phyloP scores from a whole-genome alignment of 2,888 invertebrate species.

The Pristionchus maxplancki region DNA sequence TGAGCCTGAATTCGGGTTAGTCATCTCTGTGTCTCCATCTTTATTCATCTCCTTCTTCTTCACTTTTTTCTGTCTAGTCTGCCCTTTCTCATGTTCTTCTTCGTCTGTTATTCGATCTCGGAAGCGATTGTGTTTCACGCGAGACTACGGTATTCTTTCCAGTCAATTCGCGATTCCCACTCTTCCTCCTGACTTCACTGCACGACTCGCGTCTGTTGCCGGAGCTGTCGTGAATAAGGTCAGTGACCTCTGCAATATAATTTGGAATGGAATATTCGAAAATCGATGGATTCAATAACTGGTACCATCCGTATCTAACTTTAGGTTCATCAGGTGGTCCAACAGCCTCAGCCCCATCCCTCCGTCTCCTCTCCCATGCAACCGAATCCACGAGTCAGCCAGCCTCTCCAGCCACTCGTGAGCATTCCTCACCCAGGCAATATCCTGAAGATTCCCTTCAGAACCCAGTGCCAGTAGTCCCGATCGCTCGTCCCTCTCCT shows the following conservation, averaged over 20 bases:
- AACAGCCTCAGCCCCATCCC: not conserved
- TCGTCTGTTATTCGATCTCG: not conserved
- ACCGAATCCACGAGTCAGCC: constrained; percentile 5
- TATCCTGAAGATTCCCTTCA: not conserved
- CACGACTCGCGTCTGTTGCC: constrained; percentile 17
- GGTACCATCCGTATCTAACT: not conserved
- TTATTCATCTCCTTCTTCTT: not conserved
- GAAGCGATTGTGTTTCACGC: not conserved
- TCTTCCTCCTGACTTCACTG: constrained; percentile 35
- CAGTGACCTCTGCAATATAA: not conserved
- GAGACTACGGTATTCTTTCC: constrained; percentile 3
- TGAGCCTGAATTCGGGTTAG: constrained; percentile 13
- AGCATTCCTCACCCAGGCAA: not conserved
- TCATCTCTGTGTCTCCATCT: not conserved
- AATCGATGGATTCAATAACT: no score
- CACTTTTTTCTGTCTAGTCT: not conserved
- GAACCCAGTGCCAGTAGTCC: constrained; percentile 36
- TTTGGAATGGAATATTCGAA: no score
- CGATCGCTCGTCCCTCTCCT: not conserved
- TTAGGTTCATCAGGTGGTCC: not conserved
- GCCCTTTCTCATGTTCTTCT: not conserved
- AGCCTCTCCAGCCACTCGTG: not conserved
- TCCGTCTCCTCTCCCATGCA: constrained; percentile 7
- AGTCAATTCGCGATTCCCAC: constrained; percentile 41
- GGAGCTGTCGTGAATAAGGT: constrained; percentile 31